Evolutionary conservation across 2,888 invertebrate species (phyloP).

Genomic region (Sphinx pinastri): DNA sequence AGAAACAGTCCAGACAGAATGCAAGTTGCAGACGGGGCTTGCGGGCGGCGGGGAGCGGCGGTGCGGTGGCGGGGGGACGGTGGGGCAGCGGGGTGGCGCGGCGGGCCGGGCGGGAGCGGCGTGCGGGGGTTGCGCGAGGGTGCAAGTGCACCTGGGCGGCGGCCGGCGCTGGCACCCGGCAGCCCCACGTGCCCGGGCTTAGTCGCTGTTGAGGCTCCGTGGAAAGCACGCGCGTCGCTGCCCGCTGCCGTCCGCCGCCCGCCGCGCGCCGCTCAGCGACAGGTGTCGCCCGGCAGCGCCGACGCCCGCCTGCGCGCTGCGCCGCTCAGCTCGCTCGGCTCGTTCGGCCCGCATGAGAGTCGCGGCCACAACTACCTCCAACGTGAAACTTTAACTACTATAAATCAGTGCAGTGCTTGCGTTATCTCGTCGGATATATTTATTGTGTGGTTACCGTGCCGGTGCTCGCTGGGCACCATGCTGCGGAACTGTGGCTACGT

Average conservation of each 20-base stretch:
- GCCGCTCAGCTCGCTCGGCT: conserved; percentile 50
- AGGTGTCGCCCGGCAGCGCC: conserved; percentile 74
- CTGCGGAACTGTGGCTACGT: conserved; percentile 41
- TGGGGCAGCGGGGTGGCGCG: conserved; percentile 36
- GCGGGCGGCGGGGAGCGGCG: conserved; percentile 37
- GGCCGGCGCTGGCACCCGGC: conserved; percentile 63
- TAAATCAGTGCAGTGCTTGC: conserved; percentile 62
- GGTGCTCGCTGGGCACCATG: conserved; percentile 40
- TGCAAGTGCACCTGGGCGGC: conserved; percentile 78
- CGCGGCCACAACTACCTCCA: conserved; percentile 55
- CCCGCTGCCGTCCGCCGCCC: conserved; percentile 38
- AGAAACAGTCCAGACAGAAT: conserved; percentile 17
- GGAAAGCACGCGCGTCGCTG: conserved; percentile 44
- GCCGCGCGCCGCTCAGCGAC: conserved; percentile 56
- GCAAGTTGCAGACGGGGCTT: conserved; percentile 39
- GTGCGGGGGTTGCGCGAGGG: conserved; percentile 48
- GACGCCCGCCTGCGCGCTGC: conserved; percentile 72
- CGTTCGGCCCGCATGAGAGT: conserved; percentile 36
- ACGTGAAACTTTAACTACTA: conserved; percentile 66
- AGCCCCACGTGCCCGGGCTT: conserved; percentile 69
- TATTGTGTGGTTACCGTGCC: conserved; percentile 37
- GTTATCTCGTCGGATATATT: conserved; percentile 35
- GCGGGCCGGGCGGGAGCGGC: conserved; percentile 36
- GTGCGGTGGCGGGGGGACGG: conserved; percentile 34
- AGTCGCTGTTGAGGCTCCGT: conserved; percentile 66